A percentile compares a stretch with the other conserved stretches of the same genome.
phyloP scores from a whole-genome alignment of 1,140 invertebrate species.

The Rhopalosiphum maidis region DNA sequence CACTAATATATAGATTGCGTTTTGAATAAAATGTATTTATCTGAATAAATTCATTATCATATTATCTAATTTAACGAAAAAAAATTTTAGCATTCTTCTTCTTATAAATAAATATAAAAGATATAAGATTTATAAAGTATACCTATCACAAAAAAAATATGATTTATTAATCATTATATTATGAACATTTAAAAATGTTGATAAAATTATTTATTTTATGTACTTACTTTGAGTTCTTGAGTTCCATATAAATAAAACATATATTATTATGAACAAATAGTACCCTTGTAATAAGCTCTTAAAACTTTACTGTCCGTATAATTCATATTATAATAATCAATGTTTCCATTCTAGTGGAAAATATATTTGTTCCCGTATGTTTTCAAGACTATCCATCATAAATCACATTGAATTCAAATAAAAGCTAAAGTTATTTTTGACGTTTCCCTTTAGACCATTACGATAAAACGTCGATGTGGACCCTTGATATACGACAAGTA shows the following conservation, averaged over 20 bases:
- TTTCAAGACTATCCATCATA: not conserved
- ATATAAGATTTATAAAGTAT: not conserved
- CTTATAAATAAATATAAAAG: not conserved
- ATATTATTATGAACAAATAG: conserved; percentile 2
- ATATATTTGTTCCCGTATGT: not conserved
- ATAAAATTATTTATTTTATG: not conserved
- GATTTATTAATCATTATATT: not conserved
- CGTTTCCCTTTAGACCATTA: conserved; percentile 15
- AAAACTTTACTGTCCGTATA: not conserved
- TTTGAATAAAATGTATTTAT: not conserved
- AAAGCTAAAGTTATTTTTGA: conserved; percentile 5
- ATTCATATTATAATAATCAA: conserved; percentile 6
- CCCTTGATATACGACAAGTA: conserved; percentile 10
- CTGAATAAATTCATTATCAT: not conserved
- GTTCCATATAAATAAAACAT: not conserved
- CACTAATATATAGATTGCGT: not conserved
- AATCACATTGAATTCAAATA: conserved; percentile 6
- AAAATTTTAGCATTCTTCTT: not conserved
- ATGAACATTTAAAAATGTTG: not conserved
- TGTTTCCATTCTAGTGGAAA: conserved; percentile 6
- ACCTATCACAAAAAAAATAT: not conserved
- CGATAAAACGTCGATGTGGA: not conserved
- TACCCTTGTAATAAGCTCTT: not conserved
- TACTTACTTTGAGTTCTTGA: not conserved
- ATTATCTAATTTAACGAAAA: not conserved